Evolutionary conservation across 2,797 vertebrate genomes (phyloP).

Genomic region (Graptemys geographica): DNA sequence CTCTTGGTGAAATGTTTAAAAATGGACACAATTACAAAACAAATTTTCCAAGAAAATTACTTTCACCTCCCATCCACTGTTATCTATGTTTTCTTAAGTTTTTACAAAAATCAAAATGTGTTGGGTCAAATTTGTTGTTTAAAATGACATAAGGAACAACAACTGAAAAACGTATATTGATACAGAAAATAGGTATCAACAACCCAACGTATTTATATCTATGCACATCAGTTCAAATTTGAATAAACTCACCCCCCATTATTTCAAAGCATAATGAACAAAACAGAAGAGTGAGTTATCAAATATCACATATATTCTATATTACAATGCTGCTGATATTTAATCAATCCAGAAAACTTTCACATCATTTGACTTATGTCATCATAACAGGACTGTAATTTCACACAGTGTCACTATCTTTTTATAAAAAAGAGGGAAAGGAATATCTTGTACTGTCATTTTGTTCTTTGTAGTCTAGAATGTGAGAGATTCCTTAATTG

Average conservation of each 20-base stretch:
- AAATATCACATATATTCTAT: constrained; percentile 63
- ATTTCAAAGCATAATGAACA: constrained; percentile 35
- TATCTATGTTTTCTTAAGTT: not conserved
- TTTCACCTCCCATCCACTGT: not conserved
- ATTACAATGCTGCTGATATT: constrained; percentile 69
- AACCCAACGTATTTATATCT: constrained; percentile 42
- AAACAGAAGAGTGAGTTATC: constrained; percentile 63
- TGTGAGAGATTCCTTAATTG: constrained; percentile 74
- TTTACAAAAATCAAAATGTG: constrained; percentile 45
- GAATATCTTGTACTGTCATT: constrained; percentile 73
- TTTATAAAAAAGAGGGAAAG: constrained; percentile 64
- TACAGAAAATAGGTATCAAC: constrained; percentile 23
- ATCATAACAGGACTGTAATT: constrained; percentile 69
- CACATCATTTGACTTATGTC: constrained; percentile 72
- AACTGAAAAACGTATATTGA: constrained; percentile 44
- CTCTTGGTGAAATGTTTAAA: not conserved
- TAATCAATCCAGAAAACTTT: constrained; percentile 72
- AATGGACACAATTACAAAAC: not conserved
- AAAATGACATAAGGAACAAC: not conserved
- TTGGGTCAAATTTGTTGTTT: constrained; percentile 37
- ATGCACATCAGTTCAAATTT: constrained; percentile 52
- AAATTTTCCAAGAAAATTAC: not conserved
- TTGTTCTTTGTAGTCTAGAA: constrained; percentile 76
- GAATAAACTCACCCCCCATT: not conserved
- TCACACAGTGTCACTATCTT: constrained; percentile 71